These are phyloP conservation scores for Hyperopisus bebe DNA, from an alignment of 2,113 vertebrate species.

Conservation along the genomic window DNA sequence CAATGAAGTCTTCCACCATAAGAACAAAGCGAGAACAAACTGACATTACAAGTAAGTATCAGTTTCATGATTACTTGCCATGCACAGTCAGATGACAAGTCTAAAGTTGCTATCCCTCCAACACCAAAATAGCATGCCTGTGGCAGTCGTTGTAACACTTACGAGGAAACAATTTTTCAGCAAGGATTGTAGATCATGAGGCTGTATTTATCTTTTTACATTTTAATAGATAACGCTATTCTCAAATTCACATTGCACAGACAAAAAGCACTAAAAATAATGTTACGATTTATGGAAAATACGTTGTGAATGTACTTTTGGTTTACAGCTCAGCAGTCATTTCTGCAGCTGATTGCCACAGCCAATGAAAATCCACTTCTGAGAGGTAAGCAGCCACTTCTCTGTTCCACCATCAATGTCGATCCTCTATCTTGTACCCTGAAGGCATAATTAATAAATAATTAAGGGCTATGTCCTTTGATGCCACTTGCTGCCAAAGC, in stretches of 20 bases:
- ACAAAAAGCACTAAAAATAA: neutral
- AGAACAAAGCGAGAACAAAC: constrained; percentile 46
- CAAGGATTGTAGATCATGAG: neutral
- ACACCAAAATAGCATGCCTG: neutral
- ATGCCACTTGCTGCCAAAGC: neutral
- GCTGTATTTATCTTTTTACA: neutral
- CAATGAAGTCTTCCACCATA: constrained; percentile 35
- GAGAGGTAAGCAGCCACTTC: constrained; percentile 44
- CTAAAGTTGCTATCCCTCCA: neutral
- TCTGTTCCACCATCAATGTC: neutral
- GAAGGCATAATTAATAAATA: no score
- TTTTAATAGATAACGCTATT: neutral
- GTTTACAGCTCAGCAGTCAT: constrained; percentile 41
- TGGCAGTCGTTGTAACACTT: neutral
- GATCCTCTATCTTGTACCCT: no score
- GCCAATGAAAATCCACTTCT: constrained; percentile 43
- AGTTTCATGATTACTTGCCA: neutral
- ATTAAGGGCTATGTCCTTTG: neutral
- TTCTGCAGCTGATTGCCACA: constrained; percentile 51
- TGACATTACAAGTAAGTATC: constrained; percentile 43
- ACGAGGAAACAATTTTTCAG: neutral
- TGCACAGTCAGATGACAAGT: neutral
- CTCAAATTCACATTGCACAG: neutral
- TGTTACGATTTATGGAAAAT: neutral
- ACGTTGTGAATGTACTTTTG: neutral